Conservation (phyloP, 2,797 vertebrate genomes). For the Sebastes kiyomatsui region DNA sequence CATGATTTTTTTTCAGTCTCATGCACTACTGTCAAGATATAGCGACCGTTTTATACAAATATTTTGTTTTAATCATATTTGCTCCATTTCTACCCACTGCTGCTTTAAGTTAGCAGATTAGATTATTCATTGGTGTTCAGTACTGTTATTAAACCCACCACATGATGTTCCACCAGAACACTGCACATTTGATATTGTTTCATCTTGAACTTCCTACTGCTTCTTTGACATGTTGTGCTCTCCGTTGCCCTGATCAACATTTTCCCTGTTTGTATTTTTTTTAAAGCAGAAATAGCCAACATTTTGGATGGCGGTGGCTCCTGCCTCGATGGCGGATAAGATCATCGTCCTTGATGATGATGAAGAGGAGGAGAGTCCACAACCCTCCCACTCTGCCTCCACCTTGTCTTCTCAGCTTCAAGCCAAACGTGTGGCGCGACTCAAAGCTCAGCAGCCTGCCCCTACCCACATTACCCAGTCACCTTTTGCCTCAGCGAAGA, state of each 20-base stretch:
- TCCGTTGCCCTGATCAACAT: background rate
- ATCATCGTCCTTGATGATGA: constrained; percentile 82
- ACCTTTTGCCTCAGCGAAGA: constrained; percentile 74
- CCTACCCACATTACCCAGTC: constrained; percentile 76
- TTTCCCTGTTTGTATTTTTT: background rate
- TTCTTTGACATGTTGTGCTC: background rate
- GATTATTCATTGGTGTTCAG: background rate
- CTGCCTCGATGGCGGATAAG: constrained; percentile 73
- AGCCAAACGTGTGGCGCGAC: background rate
- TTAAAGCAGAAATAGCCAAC: constrained; percentile 4
- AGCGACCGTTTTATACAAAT: fast-evolving
- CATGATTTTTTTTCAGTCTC: too few relatives aligned
- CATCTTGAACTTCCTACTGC: background rate
- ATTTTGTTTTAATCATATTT: too few relatives aligned
- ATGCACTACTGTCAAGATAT: too few relatives aligned
- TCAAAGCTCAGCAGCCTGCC: constrained; percentile 22
- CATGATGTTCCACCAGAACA: background rate
- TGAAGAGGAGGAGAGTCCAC: constrained; percentile 65
- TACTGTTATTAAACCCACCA: background rate
- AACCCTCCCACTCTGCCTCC: constrained; percentile 48
- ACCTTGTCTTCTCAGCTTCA: constrained; percentile 11
- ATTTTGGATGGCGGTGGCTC: constrained; percentile 71
- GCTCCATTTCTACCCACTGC: too few relatives aligned
- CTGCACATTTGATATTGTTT: background rate
- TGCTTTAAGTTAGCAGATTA: background rate